A percentile compares a stretch with the other conserved stretches of the same genome.
Conservation (phyloP, 2,113 vertebrate species). For the Gymnarchus niloticus region DNA sequence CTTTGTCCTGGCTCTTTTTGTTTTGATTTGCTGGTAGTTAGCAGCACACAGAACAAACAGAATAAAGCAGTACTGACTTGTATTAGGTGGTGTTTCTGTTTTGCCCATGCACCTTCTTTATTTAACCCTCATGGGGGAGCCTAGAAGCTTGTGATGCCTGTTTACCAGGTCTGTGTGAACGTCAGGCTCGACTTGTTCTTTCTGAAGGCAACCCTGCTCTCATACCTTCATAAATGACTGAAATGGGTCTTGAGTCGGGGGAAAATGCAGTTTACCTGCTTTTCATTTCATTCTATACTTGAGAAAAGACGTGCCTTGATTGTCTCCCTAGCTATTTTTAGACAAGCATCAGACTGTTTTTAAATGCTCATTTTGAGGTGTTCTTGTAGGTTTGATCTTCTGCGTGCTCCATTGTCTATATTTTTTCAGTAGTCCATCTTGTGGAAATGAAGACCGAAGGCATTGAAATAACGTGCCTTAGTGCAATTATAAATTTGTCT, state of each 20-base stretch:
- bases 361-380: neutral
- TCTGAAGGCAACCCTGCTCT: neutral
- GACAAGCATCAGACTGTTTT: neutral
- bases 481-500: neutral
- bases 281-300: neutral
- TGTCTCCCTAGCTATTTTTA: neutral
- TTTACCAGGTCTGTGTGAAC: neutral
- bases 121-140: no score
- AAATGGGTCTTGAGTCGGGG: neutral
- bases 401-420: neutral
- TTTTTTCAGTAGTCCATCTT: neutral
- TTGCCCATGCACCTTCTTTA: no score
- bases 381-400: neutral
- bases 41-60: neutral
- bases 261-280: neutral
- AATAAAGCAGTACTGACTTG: neutral
- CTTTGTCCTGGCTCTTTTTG: neutral
- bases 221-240: no score
- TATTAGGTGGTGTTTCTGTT: neutral
- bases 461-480: conserved; percentile 5
- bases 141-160: no score
- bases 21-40: neutral
- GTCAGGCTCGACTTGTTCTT: neutral
- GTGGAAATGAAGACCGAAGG: neutral
- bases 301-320: neutral